A percentile compares a stretch with the other conserved stretches of the same genome.
Evolutionary conservation across 2,113 vertebrate genomes (phyloP).

Genomic region (Microcebus lehilahytsara): DNA sequence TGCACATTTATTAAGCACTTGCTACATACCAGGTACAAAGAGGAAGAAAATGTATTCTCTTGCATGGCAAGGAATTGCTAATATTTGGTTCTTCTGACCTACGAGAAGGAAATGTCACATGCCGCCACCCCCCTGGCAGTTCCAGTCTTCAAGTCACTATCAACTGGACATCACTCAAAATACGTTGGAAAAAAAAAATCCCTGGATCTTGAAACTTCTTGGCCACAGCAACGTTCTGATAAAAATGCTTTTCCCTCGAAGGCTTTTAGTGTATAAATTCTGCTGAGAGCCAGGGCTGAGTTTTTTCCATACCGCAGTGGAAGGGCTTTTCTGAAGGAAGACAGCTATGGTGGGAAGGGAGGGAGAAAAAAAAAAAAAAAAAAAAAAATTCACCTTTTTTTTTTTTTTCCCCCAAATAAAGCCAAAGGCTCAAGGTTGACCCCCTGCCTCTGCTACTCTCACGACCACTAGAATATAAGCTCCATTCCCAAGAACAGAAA

Average conservation of each 20-base stretch:
- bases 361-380: background rate
- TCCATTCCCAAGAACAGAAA: background rate
- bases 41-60: background rate
- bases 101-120: background rate
- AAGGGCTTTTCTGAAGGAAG: background rate
- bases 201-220: background rate
- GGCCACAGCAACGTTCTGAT: background rate
- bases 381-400: background rate
- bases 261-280: background rate
- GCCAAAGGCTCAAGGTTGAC: background rate
- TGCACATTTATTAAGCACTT: background rate
- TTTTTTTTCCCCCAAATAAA: background rate
- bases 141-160: background rate
- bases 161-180: background rate
- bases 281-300: background rate
- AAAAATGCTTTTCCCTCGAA: background rate
- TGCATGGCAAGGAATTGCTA: background rate
- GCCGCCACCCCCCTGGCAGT: background rate
- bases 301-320: background rate
- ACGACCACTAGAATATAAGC: background rate
- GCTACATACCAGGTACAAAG: background rate
- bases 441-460: background rate
- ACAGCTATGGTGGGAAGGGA: background rate
- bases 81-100: background rate
- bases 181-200: background rate